These are phyloP conservation scores for Melinopterus prodromus DNA, from an alignment of 2,888 invertebrate species.

Conservation along the genomic window DNA sequence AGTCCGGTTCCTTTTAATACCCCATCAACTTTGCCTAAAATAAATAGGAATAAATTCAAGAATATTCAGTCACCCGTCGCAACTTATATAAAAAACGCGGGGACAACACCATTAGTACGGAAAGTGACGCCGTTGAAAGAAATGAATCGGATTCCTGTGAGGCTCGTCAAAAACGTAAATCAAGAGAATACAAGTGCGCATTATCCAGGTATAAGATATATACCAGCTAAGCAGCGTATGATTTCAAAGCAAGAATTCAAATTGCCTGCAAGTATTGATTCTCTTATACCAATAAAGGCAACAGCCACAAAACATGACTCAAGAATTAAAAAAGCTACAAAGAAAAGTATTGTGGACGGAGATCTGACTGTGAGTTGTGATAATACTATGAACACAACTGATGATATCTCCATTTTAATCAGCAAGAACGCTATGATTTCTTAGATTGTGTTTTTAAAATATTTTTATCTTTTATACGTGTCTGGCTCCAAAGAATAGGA, in stretches of 20 bases:
- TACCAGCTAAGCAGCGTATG: conserved; percentile 20
- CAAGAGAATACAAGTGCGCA: conserved; percentile 24
- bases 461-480: neutral
- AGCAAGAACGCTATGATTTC: neutral
- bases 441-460: neutral
- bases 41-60: conserved; percentile 25
- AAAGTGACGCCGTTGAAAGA: conserved; percentile 30
- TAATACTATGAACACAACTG: conserved; percentile 15
- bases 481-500: neutral
- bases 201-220: conserved; percentile 31
- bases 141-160: neutral
- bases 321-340: neutral
- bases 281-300: conserved; percentile 25
- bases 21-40: neutral
- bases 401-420: conserved; percentile 22
- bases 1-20: neutral
- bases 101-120: conserved; percentile 23
- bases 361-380: conserved; percentile 18
- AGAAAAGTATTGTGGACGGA: neutral
- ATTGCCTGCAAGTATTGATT: conserved; percentile 28
- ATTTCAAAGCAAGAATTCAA: conserved; percentile 20
- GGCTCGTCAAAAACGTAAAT: neutral
- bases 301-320: conserved; percentile 25
- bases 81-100: conserved; percentile 32
- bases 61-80: conserved; percentile 28